Evolutionary conservation across 1,140 invertebrate species (phyloP), one percentile per base, ranked within the genome.

Genomic region (Nasonia giraulti): DNA sequence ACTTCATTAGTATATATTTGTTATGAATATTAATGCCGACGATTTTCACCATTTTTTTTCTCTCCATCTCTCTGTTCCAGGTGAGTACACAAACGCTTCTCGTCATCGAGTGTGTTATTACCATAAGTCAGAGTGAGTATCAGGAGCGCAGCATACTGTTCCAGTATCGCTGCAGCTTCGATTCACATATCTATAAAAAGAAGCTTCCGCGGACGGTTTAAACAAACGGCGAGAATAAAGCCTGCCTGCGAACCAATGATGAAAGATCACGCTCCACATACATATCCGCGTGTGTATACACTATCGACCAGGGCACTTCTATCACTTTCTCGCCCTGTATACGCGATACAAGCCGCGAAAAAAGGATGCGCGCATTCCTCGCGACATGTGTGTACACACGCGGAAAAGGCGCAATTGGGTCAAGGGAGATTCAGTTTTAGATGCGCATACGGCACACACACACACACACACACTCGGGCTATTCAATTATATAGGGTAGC

Each of bases 341-440:
- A 71, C 23, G 6, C 23, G 6, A 44, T 44, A 44, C 20, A 20
- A 0, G 17, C 0, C 6, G 33, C 73, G 37, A 40, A 7, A 50
- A 50, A 77, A 77, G 75, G 75, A 77, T 77, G 75, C 47, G 75
- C 75, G 75, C 44, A 77, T 77, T 77, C 75, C 55, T 77, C 75
- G 40, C 73, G 27, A 33, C 68, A 33, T 31, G 27, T 27, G 17
- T 44, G 73, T 44, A 44, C 17, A 33, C 44, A 20, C 14, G 44
- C 75, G 75, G 75, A 50, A 77, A 77, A 77, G 14, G 75, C 40
- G 75, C 75, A 83, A 83, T 83, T 79, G 40, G 82, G 75, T 83
- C 82, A 83, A 82, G 81, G 81, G 69, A 79, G 75, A 71, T 79
- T 83, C 82, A 79, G 66, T 83, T 83, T 83, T 83, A 83, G 82